Base-by-base conservation (phyloP, 2,888 invertebrate species). In the Chrysotoxum bicinctum region DNA sequence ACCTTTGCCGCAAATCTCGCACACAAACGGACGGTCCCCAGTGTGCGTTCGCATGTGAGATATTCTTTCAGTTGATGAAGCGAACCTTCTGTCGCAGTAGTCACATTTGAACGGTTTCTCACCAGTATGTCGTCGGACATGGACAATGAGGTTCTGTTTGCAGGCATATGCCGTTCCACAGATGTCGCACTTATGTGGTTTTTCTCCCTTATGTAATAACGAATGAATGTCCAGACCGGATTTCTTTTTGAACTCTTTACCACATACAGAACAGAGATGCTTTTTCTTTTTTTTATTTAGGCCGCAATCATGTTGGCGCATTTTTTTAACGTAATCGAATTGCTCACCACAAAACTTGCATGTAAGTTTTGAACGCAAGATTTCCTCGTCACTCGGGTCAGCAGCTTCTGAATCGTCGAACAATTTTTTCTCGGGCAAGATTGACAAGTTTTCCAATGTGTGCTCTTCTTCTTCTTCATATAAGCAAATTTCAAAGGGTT, bases 61-160 rank as follows among this genome's bases (percentile, higher is more conserved):
- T 0, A 78, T 84, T 14, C 48, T 73, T 23, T 88, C 87, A 0
- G 85, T 85, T 1, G 86, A 86, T 7, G 80, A 80, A n/a, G 83
- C 83, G 21, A 88, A 88, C 7, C 23, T 32, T 5, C 77, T 76
- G 1, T 83, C 73, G 26, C 88, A 88, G 26, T 66, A 68, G 5
- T 73, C 40, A 69, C 88, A 88, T 40, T 85, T 64, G 7, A 87
- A 87, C 3, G 84, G 82, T 40, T 87, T 87, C n/a, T 85, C 87
- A 2, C 85, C 83, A 0, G 79, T 76, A 52, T 88, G 88, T 9
- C 87, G 77, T 3, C 87, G 85, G 2, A 85, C 35, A 35, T 88
- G 88, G 1, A 87, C 82, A 8, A 77, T 70, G 1, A 87, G 60
- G 56, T 87, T 88, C 23, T 85, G 82, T 30, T 82, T 85, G 76